phyloP scores from a whole-genome alignment of 2,797 vertebrate genomes.

The Lophotriccus pileatus region DNA sequence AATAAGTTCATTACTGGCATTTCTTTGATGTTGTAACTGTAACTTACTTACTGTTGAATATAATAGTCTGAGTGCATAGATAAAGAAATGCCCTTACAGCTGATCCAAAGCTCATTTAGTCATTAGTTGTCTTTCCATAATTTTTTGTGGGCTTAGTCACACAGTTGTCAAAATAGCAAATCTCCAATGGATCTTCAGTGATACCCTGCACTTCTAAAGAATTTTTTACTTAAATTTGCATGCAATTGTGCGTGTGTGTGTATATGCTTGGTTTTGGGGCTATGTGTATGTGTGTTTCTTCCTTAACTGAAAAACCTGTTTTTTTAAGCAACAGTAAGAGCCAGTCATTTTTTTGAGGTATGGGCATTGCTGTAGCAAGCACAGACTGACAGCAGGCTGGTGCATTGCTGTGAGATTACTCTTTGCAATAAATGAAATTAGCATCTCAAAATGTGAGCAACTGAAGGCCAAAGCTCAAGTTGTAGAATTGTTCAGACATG shows the following conservation, averaged over 20 bases:
- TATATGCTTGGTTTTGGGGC: rapidly evolving
- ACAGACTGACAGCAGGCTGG: background rate
- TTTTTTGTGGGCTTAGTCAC: background rate
- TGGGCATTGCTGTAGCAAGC: background rate
- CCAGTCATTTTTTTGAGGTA: background rate
- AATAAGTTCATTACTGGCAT: background rate
- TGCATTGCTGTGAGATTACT: background rate
- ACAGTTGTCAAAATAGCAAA: background rate
- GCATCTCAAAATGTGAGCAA: background rate
- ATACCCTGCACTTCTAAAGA: background rate
- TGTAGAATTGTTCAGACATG: background rate
- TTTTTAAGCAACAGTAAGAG: background rate
- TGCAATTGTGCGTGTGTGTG: background rate
- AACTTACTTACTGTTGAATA: background rate
- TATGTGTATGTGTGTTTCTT: background rate
- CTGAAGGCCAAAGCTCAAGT: background rate
- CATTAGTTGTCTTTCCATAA: background rate
- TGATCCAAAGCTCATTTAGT: conserved; percentile 23
- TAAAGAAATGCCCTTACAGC: conserved; percentile 25
- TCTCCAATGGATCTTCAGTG: background rate
- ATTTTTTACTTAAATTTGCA: background rate
- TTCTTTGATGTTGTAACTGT: background rate
- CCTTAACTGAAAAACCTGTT: background rate
- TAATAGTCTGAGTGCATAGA: background rate
- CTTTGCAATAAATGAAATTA: background rate